A percentile compares a stretch with the other conserved stretches of the same genome.
These are phyloP conservation scores for Apaloderma vittatum DNA, from an alignment of 2,113 vertebrate species.

Conservation along the genomic window DNA sequence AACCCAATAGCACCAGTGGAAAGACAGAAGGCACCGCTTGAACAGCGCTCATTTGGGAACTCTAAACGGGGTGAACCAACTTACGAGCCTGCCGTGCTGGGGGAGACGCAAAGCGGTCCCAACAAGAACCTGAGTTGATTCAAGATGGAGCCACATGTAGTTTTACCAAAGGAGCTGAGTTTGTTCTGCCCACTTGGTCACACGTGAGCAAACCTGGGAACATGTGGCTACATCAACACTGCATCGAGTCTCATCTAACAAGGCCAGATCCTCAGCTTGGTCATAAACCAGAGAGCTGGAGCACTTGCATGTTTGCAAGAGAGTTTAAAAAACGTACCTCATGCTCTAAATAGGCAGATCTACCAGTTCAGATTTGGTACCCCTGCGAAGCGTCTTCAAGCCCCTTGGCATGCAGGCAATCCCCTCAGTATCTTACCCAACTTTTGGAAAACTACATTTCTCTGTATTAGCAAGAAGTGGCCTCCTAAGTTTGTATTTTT, in stretches of 20 bases:
- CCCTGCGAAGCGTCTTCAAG: neutral
- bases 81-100: accelerated
- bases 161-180: neutral
- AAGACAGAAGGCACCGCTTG: neutral
- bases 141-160: accelerated
- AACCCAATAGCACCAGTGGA: neutral
- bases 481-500: neutral
- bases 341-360: neutral
- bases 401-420: accelerated
- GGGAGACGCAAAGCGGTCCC: neutral
- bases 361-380: neutral
- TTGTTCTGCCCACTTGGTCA: neutral
- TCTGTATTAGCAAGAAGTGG: neutral
- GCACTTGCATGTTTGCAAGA: neutral
- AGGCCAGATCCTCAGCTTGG: neutral
- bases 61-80: neutral
- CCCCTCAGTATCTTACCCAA: neutral
- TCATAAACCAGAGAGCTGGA: neutral
- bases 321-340: neutral
- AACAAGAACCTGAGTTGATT: neutral
- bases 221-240: accelerated
- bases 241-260: accelerated
- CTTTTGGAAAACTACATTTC: neutral
- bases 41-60: neutral
- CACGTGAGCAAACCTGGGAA: neutral